Evolutionary conservation across 2,888 invertebrate genomes (phyloP), one percentile per base, ranked within the genome.

Genomic region (Mayetiola destructor): DNA sequence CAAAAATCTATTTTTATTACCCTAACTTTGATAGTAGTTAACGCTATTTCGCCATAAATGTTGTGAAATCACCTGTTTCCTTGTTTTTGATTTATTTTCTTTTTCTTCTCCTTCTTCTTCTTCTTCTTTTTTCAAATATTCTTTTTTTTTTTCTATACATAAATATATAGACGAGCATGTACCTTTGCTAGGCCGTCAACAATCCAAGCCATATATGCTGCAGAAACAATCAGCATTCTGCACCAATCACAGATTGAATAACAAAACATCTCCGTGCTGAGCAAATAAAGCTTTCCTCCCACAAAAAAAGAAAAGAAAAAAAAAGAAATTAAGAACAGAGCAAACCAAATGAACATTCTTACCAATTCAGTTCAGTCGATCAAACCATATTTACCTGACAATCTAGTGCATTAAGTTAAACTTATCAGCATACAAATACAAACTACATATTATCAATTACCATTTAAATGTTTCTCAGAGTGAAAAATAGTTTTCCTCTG

Each of bases 101-200:
- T 61, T 62, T 64, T 62, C 61, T 63, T 63, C 61, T 64, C 64
- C 64, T 64, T 65, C 62, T 62, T 64, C 64, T 64, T 64, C 64
- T 62, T 56, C 37, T 60, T 58, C 32, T 59, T 20, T 57, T 59
- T 59, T 59, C 61, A 62, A 59, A 63, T 63, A 63, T 65, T 65
- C 67, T 59, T 58, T 59, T 60, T 60, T 59, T 62, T 60, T 63
- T 63, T 62, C 63, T 72, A n/a, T n/a, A n/a, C n/a, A n/a, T n/a
- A n/a, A n/a, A n/a, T n/a, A n/a, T n/a, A 68, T 75, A 75, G 75
- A 75, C 69, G 75, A 75, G 74, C 75, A 75, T 75, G 75, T 70
- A 64, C 75, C 75, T 67, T 70, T 75, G 71, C 72, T 75, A 69
- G 71, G 70, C 67, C 72, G 71, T 67, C 68, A 69, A 63, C 69